Percentiles rank a stretch among this genome's conserved stretches.
These are phyloP conservation scores for Hyla sarda DNA, from an alignment of 2,113 vertebrate genomes.

Conservation along the genomic window DNA sequence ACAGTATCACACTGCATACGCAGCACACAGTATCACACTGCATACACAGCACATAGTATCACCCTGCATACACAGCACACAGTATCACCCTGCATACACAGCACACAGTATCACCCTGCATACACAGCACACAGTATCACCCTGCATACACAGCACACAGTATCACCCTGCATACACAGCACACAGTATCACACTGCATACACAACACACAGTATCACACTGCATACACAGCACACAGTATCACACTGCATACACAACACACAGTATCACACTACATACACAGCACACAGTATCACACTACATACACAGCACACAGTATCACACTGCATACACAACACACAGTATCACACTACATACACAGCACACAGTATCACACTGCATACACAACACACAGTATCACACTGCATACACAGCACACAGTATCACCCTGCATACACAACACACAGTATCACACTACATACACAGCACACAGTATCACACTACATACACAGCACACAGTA, in stretches of 20 bases:
- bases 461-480: not conserved
- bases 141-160: not conserved
- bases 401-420: not conserved
- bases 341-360: not conserved
- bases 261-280: not conserved
- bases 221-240: not conserved
- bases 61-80: not conserved
- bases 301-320: not conserved
- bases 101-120: not conserved
- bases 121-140: not conserved
- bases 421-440: not conserved
- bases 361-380: not conserved
- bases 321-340: not conserved
- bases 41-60: not conserved
- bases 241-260: not conserved
- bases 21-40: not conserved
- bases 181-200: not conserved
- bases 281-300: not conserved
- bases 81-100: not conserved
- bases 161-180: not conserved
- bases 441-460: not conserved
- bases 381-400: not conserved
- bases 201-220: not conserved
- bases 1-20: not conserved
- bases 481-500: not conserved